A percentile compares a stretch with the other conserved stretches of the same genome.
Evolutionary conservation across 2,888 invertebrate species (phyloP).

Genomic region (Eucriotettix oculatus): DNA sequence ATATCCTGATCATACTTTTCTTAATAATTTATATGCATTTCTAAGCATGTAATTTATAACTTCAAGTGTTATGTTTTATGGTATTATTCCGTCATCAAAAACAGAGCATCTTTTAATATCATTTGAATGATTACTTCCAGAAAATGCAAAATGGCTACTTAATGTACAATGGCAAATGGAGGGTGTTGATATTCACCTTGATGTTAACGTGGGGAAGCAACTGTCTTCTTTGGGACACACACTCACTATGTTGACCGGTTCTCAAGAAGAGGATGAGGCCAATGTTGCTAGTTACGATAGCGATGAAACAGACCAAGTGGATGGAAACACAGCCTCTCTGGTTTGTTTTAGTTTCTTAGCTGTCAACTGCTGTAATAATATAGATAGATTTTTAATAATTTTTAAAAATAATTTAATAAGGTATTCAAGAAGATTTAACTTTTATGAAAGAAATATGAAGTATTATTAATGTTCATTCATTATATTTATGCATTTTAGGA

Average conservation of each 20-base stretch:
- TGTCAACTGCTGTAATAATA: background rate
- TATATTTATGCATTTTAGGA: conserved; percentile 29
- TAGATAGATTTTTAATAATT: background rate
- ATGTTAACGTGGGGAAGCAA: conserved; percentile 91
- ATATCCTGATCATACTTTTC: too few species aligned
- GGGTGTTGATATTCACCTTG: conserved; percentile 91
- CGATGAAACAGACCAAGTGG: conserved; percentile 56
- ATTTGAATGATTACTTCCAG: conserved; percentile 25
- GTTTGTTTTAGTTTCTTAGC: conserved; percentile 7
- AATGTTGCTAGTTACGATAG: conserved; percentile 56
- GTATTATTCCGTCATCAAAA: background rate
- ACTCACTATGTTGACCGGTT: conserved; percentile 84
- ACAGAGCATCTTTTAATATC: background rate
- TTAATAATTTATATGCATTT: background rate
- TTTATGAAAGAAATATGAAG: background rate
- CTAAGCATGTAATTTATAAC: background rate
- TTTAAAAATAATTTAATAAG: background rate
- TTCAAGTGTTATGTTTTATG: conserved; percentile 4
- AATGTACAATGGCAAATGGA: conserved; percentile 99
- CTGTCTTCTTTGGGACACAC: conserved; percentile 88
- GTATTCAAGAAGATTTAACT: background rate
- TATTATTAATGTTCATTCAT: background rate
- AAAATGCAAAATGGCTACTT: conserved; percentile 94
- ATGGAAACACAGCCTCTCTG: conserved; percentile 20
- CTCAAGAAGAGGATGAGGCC: conserved; percentile 63